Base-by-base conservation (phyloP, 2,888 invertebrate genomes). In the Bruchidius siliquastri region DNA sequence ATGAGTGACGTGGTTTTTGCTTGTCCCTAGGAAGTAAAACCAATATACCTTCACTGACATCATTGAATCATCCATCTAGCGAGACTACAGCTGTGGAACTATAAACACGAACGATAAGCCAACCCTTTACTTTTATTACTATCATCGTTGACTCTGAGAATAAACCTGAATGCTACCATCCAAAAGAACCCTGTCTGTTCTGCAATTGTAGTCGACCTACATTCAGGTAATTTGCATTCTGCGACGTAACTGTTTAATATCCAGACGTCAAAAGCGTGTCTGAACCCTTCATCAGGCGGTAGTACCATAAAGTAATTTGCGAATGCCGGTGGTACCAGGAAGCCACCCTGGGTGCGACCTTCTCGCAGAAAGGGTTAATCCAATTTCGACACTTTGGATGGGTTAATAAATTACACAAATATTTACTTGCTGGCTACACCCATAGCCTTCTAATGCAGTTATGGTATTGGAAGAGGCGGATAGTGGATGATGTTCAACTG, bases 351-450 rank as follows among this genome's bases (percentile, higher is more conserved):
- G 69, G 69, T 66, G 21, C 6, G 49, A 49, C 49, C 49, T 49
- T 49, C 49, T 49, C 49, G 49, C 49, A 49, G 49, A 80, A 79
- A 79, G 79, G 79, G 78, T 77, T 80, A 80, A 80, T 80, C 80
- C 80, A 79, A 80, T 80, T 76, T 75, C 72, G 73, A 73, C 75
- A 76, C 76, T 76, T 76, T 77, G 74, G 74, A 74, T 73, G 75
- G 73, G 73, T 76, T 70, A 76, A 78, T 77, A 77, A 79, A 75
- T 74, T 76, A 76, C 74, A 76, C 76, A 77, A 79, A 79, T 77
- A 77, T 78, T 76, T 78, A 76, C 76, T 71, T 75, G 72, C 49
- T 49, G 49, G 49, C 49, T 71, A 49, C 70, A 72, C 71, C 73
- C 69, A 70, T 49, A 8, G 49, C 13, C 49, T 18, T 49, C 49